Evolutionary conservation across 2,888 invertebrate species (phyloP).

Genomic region (Nephrotoma appendiculata): DNA sequence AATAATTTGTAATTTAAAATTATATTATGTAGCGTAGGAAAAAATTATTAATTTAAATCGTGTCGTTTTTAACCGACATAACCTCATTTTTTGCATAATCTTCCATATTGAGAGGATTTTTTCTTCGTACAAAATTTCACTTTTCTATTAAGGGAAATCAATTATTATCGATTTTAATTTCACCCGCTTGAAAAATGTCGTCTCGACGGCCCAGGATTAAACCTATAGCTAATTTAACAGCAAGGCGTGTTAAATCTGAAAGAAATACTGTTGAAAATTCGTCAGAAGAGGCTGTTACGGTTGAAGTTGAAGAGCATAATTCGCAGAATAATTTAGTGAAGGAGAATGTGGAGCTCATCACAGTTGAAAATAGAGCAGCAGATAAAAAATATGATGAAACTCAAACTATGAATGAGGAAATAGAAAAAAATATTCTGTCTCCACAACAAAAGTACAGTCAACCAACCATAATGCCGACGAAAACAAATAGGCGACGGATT

Average conservation of each 20-base stretch:
- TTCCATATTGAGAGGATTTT: neutral
- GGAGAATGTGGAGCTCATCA: neutral
- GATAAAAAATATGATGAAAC: neutral
- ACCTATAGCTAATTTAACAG: conserved; percentile 53
- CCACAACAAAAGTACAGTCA: neutral
- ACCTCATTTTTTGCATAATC: neutral
- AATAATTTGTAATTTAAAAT: neutral
- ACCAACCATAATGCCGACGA: neutral
- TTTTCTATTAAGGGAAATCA: neutral
- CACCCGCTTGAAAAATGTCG: conserved; percentile 36
- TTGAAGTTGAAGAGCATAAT: neutral
- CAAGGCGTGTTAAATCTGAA: conserved; percentile 20
- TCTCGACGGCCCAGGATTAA: conserved; percentile 57
- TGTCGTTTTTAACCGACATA: neutral
- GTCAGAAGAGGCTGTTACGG: neutral
- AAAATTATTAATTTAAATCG: neutral
- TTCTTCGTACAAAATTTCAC: neutral
- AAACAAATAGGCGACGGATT: neutral
- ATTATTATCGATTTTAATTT: conserved; percentile 33
- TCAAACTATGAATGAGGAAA: neutral
- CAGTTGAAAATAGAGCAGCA: neutral
- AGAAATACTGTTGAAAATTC: neutral
- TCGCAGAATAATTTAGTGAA: neutral
- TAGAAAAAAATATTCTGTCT: neutral
- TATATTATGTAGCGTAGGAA: neutral